These are phyloP conservation scores for Phrynocephalus versicolor DNA, from an alignment of 2,113 vertebrate species.

Conservation along the genomic window DNA sequence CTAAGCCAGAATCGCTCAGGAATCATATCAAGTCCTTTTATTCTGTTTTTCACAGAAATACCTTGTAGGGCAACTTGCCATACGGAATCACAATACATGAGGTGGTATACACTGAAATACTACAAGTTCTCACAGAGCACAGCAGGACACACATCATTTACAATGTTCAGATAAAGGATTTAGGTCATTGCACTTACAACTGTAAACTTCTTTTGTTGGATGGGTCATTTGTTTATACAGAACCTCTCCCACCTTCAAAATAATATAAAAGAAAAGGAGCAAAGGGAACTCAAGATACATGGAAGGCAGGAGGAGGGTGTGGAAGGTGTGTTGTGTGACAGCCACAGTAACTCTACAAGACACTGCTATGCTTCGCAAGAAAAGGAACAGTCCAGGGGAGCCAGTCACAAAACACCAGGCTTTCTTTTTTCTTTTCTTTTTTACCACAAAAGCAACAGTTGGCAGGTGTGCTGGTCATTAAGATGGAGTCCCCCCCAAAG, in stretches of 20 bases:
- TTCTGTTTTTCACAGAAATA: constrained; percentile 94
- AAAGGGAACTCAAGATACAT: constrained; percentile 52
- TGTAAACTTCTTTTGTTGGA: constrained; percentile 80
- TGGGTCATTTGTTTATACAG: constrained; percentile 65
- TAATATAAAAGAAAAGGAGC: constrained; percentile 9
- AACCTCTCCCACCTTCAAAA: constrained; percentile 59
- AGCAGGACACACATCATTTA: constrained; percentile 93
- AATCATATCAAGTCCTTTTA: constrained; percentile 87
- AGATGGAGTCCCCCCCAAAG: constrained; percentile 72
- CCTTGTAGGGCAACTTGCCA: constrained; percentile 90
- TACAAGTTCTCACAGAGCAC: constrained; percentile 95
- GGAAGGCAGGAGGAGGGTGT: constrained; percentile 51
- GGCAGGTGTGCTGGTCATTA: constrained; percentile 82
- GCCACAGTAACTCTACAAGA: constrained; percentile 31
- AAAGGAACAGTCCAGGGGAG: constrained; percentile 73
- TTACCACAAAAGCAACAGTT: constrained; percentile 72
- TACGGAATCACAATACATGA: constrained; percentile 92
- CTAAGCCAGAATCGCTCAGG: constrained; percentile 45
- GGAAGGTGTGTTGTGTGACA: constrained; percentile 24
- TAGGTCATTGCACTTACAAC: constrained; percentile 90
- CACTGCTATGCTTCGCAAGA: constrained; percentile 33
- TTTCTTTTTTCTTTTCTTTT: constrained; percentile 63
- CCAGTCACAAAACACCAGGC: constrained; percentile 73
- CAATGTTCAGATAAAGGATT: constrained; percentile 92
- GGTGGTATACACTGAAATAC: constrained; percentile 92